phyloP scores from a whole-genome alignment of 1,140 invertebrate species.

The Galendromus occidentalis region DNA sequence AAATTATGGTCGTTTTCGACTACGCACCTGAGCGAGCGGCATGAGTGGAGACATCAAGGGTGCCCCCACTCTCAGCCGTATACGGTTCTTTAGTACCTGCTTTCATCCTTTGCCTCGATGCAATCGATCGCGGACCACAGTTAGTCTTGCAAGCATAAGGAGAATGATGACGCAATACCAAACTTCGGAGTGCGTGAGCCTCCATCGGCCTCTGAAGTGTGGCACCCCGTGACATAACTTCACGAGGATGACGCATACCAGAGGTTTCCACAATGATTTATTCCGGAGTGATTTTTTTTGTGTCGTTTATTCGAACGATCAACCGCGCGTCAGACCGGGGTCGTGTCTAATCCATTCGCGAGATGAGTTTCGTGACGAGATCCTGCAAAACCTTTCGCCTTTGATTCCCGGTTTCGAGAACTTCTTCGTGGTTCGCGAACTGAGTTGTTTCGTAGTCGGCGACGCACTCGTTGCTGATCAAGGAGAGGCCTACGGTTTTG shows the following conservation, averaged over 20 bases:
- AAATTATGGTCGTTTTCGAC: neutral
- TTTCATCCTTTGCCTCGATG: neutral
- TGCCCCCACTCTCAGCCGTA: neutral
- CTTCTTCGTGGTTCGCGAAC: slow-evolving; percentile 63
- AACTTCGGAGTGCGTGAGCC: neutral
- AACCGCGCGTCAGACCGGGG: too few species aligned
- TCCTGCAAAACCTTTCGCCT: slow-evolving; percentile 43
- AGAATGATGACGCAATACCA: too few species aligned
- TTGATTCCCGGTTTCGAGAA: slow-evolving; percentile 53
- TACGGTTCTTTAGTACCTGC: too few species aligned
- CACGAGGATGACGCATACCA: too few species aligned
- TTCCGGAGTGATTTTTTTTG: too few species aligned
- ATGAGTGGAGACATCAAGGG: slow-evolving; percentile 2
- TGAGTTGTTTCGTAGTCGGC: slow-evolving; percentile 51
- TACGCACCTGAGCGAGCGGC: neutral
- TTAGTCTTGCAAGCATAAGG: too few species aligned
- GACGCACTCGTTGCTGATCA: slow-evolving; percentile 36
- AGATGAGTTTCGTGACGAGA: slow-evolving; percentile 34
- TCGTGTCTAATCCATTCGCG: neutral
- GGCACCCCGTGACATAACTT: too few species aligned
- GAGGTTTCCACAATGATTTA: too few species aligned
- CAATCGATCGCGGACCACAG: too few species aligned
- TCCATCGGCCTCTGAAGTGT: too few species aligned
- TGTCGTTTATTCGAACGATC: too few species aligned
- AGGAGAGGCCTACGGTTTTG: slow-evolving; percentile 17